Base-by-base conservation (phyloP, 2,888 invertebrate species). In the Phlogophora meticulosa region DNA sequence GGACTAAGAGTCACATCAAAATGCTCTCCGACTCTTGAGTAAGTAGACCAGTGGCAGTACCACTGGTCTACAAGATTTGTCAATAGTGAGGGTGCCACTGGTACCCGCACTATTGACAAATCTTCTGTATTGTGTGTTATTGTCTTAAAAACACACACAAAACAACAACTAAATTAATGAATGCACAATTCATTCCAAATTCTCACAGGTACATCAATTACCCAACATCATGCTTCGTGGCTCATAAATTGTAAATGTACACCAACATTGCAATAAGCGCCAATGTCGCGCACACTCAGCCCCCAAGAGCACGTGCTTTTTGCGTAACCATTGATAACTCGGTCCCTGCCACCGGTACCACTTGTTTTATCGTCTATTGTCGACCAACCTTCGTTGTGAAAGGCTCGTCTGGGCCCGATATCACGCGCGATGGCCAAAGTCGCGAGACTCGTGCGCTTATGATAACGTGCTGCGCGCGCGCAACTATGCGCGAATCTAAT, bases 341-440 rank as follows among this genome's bases (percentile, higher is more conserved):
- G 38, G 53, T 32, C 76, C 81, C 78, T 71, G 49, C 72, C 53
- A 59, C 58, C 42, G 24, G 2, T 10, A 59, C 57, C 61, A 62
- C 46, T 46, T 24, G 60, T 48, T 56, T 36, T 45, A 51, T 52
- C 34, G 48, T 45, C 67, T 63, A 71, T 73, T 78, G 74, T 81
- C 61, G 57, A 57, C 24, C 70, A 72, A 67, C 81, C 81, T 81
- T 79, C 77, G 42, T 72, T 75, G 81, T 78, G 82, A 81, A 81
- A 81, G 82, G 78, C 49, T 63, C 70, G 69, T 68, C 69, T 71
- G 55, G 76, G 68, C 63, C 64, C 60, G 38, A 15, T 64, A 77
- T 72, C 77, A 69, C 53, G 36, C 38, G 13, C 64, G 46, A 62
- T 34, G 60, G 49, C 68, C 76, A 67, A 79, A 77, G 70, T 79